These are phyloP conservation scores for Phalacrocorax brasilianus DNA, from an alignment of 2,113 vertebrate genomes.

Conservation along the genomic window DNA sequence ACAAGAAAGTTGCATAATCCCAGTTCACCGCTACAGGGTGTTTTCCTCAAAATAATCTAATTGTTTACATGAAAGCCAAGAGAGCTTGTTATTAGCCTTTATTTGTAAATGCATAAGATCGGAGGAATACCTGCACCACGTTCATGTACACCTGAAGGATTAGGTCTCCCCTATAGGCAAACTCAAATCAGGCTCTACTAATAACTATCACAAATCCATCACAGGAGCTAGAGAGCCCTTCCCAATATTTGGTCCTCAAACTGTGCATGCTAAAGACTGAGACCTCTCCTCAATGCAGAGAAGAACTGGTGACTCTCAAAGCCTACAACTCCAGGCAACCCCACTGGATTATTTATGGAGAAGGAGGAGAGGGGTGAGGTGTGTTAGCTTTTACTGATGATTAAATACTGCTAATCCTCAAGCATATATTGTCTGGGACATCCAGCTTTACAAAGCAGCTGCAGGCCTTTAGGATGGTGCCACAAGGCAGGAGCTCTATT, in stretches of 20 bases:
- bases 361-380: neutral
- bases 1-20: neutral
- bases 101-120: neutral
- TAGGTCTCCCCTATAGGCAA: neutral
- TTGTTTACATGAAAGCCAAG: neutral
- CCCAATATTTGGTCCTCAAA: neutral
- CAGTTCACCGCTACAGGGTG: neutral
- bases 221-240: neutral
- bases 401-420: neutral
- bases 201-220: neutral
- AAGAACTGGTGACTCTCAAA: neutral
- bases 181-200: neutral
- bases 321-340: neutral
- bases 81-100: neutral
- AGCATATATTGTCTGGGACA: neutral
- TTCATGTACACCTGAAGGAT: rapidly evolving
- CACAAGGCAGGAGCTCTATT: neutral
- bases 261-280: rapidly evolving
- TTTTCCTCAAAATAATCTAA: conserved; percentile 17
- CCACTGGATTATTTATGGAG: neutral
- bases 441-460: neutral
- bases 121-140: neutral
- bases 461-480: neutral
- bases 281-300: neutral
- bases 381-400: neutral